Base-by-base conservation (phyloP, 2,888 invertebrate genomes). In the Stenchaetothrips biformis region DNA sequence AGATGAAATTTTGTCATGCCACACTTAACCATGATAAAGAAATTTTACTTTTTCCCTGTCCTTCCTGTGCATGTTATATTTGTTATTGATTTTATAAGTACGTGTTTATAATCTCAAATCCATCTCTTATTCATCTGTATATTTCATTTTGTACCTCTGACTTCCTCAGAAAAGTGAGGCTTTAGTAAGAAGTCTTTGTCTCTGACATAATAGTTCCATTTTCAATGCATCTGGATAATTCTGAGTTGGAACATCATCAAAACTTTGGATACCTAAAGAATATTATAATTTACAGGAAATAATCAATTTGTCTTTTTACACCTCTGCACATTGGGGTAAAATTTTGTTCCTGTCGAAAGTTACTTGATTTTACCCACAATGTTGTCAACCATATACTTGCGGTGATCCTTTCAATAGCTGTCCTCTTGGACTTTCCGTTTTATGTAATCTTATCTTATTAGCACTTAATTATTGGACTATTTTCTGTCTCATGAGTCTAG, bases 11-110 rank as follows among this genome's bases (percentile, higher is more conserved):
- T 74, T 74, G 21, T 74, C 67, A 74, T 25, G 25, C 67, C 67
- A 25, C 67, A 74, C 8, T 74, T 25, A 25, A 25, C 25, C 67
- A 21, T 74, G 25, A 74, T 74, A 74, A 74, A 74, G 67, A 74
- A 13, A 74, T 25, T 74, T 37, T 21, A 74, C 67, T 74, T 74
- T 25, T 74, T 25, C 67, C 67, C 67, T 74, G 67, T 74, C 67
- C 67, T 25, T 67, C 67, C 67, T 21, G 21, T 74, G 67, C 67
- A 74, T 74, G 67, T 74, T 74, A 74, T 21, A 74, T 74, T 74
- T 74, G 67, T 74, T 74, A 74, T 74, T 74, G 67, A 74, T 74
- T 74, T 74, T 74, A 74, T 74, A 74, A 21, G 11, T 21, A 25
- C 67, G 25, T 25, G 21, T 74, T 74, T 74, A 74, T 74, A 21